phyloP scores from a whole-genome alignment of 2,888 invertebrate species.

The Torymus tubicola region DNA sequence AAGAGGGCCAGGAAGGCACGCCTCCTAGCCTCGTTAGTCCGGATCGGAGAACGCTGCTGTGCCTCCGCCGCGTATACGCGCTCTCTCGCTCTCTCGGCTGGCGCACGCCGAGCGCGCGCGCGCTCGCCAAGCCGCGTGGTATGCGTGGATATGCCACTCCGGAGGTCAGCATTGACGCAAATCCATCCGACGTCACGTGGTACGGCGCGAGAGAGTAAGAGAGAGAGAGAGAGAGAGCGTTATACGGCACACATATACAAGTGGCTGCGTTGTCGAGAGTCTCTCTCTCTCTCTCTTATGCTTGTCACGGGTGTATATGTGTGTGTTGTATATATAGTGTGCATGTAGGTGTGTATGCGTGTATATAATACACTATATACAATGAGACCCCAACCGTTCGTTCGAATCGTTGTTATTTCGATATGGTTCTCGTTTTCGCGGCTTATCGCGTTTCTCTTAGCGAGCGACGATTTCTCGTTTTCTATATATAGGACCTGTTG shows the following conservation, averaged over 20 bases:
- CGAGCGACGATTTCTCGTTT: too few relatives aligned
- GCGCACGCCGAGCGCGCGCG: slow-evolving; percentile 29
- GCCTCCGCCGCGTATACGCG: slow-evolving; percentile 22
- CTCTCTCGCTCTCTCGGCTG: neutral
- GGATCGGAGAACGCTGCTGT: slow-evolving; percentile 44
- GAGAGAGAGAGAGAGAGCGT: too few relatives aligned
- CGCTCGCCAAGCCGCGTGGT: slow-evolving; percentile 52
- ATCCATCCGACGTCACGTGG: slow-evolving; percentile 81
- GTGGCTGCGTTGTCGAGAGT: too few relatives aligned
- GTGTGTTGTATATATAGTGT: too few relatives aligned
- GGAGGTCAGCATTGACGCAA: slow-evolving; percentile 87
- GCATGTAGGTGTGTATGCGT: too few relatives aligned
- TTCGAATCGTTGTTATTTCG: too few relatives aligned
- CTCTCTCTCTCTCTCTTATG: neutral
- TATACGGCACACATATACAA: slow-evolving; percentile 1
- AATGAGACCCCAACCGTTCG: too few relatives aligned
- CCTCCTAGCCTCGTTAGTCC: slow-evolving; percentile 62
- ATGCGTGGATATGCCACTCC: slow-evolving; percentile 77
- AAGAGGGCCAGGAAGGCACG: slow-evolving; percentile 62
- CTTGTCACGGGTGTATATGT: neutral
- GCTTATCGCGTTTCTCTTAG: too few relatives aligned
- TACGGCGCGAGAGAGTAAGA: slow-evolving; percentile 29
- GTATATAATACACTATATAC: too few relatives aligned
- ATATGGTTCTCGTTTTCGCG: too few relatives aligned
- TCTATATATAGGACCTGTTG: too few relatives aligned